phyloP scores from a whole-genome alignment of 2,888 invertebrate species.

The Leucoma salicis region DNA sequence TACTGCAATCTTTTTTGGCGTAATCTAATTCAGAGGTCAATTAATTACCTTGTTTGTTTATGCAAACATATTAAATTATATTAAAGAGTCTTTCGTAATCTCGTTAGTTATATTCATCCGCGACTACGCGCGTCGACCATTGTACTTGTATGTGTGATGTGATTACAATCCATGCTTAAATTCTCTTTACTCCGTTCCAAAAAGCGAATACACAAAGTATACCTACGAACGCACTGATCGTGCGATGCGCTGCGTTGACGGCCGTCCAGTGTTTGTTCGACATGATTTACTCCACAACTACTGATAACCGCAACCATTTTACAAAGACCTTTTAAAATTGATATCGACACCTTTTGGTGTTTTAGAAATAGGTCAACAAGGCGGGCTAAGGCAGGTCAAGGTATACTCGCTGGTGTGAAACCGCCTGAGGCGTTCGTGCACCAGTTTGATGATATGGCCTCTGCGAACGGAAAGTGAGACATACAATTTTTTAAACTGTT shows the following conservation, averaged over 20 bases:
- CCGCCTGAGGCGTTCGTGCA: constrained; percentile 68
- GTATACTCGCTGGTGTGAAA: constrained; percentile 40
- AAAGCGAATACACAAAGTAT: constrained; percentile 18
- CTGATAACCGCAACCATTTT: constrained; percentile 31
- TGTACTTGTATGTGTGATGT: background rate
- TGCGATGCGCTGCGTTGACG: constrained; percentile 34
- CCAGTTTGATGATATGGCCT: constrained; percentile 60
- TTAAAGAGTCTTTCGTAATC: background rate
- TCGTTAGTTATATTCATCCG: background rate
- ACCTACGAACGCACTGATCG: constrained; percentile 35
- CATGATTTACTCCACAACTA: constrained; percentile 33
- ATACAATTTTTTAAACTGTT: constrained; percentile 30
- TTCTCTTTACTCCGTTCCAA: constrained; percentile 7
- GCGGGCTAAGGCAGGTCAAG: constrained; percentile 35
- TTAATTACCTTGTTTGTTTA: background rate
- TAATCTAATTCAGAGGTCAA: background rate
- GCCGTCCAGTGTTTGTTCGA: constrained; percentile 36
- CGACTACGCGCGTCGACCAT: background rate
- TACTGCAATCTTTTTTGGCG: background rate
- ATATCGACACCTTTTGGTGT: constrained; percentile 10
- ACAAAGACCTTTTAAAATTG: constrained; percentile 24
- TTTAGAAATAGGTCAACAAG: constrained; percentile 15
- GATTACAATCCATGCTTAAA: constrained; percentile 1
- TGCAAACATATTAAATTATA: background rate
- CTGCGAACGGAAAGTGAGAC: constrained; percentile 47